phyloP scores from a whole-genome alignment of 2,113 vertebrate species.

The Petromus typicus region DNA sequence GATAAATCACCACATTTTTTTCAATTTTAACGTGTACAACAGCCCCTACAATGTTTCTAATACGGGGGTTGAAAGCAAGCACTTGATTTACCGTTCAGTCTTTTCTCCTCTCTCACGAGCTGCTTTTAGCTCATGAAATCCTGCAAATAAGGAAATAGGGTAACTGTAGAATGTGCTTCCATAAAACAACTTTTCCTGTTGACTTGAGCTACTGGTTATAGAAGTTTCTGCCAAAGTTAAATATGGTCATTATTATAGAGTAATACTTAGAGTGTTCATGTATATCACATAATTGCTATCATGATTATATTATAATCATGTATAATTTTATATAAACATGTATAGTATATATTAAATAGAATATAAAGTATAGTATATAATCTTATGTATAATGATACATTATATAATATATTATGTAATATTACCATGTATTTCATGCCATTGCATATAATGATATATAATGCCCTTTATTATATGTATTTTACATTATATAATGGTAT shows the following conservation, averaged over 20 bases:
- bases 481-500: neutral
- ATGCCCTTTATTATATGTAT: neutral
- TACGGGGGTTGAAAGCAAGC: neutral
- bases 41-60: neutral
- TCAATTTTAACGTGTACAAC: slow-evolving; percentile 1
- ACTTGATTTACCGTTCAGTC: neutral
- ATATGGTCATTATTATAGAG: neutral
- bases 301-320: neutral
- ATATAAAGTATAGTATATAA: neutral
- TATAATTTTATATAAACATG: neutral
- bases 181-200: neutral
- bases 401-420: neutral
- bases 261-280: neutral
- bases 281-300: neutral
- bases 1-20: neutral
- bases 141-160: neutral
- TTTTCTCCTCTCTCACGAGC: neutral
- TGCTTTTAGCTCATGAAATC: neutral
- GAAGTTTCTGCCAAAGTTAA: neutral
- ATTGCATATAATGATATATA: neutral
- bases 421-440: neutral
- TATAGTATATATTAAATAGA: neutral
- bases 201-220: neutral
- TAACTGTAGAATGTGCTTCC: neutral
- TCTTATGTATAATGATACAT: neutral